A percentile compares a stretch with the other conserved stretches of the same genome.
phyloP scores from a whole-genome alignment of 2,888 invertebrate genomes.

The Helobdella robusta region DNA sequence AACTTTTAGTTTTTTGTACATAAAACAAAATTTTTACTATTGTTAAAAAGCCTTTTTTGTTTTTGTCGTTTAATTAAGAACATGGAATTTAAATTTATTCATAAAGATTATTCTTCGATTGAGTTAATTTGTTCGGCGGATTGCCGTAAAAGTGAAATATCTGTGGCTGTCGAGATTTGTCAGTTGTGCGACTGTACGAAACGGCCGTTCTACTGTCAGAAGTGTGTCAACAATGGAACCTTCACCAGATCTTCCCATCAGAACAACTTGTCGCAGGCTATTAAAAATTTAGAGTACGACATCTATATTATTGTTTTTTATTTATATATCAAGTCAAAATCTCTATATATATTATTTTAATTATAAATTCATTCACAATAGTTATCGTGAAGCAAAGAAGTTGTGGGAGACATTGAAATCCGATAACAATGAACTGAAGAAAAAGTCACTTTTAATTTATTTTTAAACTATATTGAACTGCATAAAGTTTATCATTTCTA shows the following conservation, averaged over 20 bases:
- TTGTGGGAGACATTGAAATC: background rate
- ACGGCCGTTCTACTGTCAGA: constrained; percentile 31
- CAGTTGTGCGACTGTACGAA: constrained; percentile 31
- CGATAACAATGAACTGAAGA: background rate
- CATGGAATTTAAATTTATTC: too few relatives aligned
- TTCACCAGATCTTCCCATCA: constrained; percentile 27
- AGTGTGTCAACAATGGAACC: constrained; percentile 30
- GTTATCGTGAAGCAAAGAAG: constrained; percentile 1
- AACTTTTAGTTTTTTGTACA: too few relatives aligned
- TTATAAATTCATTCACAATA: too few relatives aligned
- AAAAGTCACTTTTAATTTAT: background rate
- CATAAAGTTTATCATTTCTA: background rate
- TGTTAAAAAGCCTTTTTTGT: background rate
- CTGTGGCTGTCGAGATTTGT: constrained; percentile 34
- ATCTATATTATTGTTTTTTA: background rate
- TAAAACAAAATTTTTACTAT: background rate
- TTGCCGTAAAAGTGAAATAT: constrained; percentile 24
- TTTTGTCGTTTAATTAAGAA: background rate
- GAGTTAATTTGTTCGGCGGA: too few relatives aligned
- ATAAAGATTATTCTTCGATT: too few relatives aligned
- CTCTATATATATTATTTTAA: background rate
- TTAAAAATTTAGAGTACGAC: background rate
- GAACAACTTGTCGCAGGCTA: background rate
- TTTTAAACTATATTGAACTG: background rate
- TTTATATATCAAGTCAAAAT: background rate